Conservation (phyloP, 2,797 vertebrate species). For the Cossypha heuglini region DNA sequence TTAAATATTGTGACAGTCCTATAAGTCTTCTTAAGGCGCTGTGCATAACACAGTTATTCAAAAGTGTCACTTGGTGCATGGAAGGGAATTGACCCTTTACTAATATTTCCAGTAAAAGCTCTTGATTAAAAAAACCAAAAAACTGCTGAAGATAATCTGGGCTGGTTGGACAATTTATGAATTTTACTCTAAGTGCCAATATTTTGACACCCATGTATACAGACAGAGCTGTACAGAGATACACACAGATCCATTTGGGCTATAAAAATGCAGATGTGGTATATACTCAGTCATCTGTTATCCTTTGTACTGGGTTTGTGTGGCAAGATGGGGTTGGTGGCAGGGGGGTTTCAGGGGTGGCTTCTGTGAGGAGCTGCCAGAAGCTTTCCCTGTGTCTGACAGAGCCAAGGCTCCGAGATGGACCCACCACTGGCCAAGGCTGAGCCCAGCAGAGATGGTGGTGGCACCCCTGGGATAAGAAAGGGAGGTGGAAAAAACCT, state of each 20-base stretch:
- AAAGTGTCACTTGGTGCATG: slow-evolving; percentile 49
- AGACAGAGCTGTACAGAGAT: not conserved
- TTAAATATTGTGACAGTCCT: slow-evolving; percentile 72
- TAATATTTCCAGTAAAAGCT: slow-evolving; percentile 41
- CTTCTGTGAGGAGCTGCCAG: not conserved
- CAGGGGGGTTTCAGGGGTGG: not conserved
- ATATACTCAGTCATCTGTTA: not conserved
- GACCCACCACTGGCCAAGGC: not conserved
- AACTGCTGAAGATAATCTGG: not conserved
- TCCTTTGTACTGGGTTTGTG: not conserved
- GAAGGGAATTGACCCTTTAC: slow-evolving; percentile 43
- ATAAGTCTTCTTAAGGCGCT: slow-evolving; percentile 52
- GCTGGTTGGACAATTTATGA: slow-evolving; percentile 25
- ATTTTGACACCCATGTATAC: not conserved
- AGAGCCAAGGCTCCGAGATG: not conserved
- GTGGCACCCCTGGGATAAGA: not conserved
- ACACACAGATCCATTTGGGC: not conserved
- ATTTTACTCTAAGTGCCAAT: slow-evolving; percentile 28
- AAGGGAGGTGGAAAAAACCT: not conserved
- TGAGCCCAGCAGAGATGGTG: not conserved
- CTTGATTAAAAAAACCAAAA: slow-evolving; percentile 24
- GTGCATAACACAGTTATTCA: slow-evolving; percentile 50
- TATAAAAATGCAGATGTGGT: slow-evolving; percentile 1
- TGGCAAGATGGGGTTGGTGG: not conserved
- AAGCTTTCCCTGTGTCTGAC: not conserved